phyloP scores from a whole-genome alignment of 2,113 vertebrate species.

The Nannospalax galili region DNA sequence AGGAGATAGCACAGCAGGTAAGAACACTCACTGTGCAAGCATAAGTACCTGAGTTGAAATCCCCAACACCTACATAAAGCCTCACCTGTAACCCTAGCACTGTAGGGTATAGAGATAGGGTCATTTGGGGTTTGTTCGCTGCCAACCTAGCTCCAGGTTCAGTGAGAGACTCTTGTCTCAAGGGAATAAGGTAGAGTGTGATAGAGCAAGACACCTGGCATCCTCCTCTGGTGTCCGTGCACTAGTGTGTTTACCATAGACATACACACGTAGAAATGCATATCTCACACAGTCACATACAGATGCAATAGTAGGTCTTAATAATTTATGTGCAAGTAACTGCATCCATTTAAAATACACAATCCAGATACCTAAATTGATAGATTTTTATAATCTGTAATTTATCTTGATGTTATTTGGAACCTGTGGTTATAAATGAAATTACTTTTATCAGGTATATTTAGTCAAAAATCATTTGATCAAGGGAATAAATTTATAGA shows the following conservation, averaged over 20 bases:
- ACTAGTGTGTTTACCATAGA: neutral
- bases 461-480: neutral
- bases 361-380: neutral
- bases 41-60: neutral
- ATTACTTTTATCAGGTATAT: slow-evolving; percentile 18
- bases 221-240: neutral
- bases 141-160: neutral
- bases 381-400: neutral
- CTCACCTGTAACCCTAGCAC: neutral
- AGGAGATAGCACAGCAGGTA: neutral
- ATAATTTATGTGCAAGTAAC: neutral
- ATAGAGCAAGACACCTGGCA: neutral
- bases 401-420: neutral
- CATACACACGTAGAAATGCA: neutral
- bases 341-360: neutral
- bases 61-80: neutral
- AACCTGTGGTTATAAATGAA: neutral
- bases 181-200: neutral
- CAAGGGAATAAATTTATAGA: neutral
- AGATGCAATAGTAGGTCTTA: neutral
- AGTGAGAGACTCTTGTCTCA: neutral
- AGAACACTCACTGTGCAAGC: too few species aligned
- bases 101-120: too few species aligned
- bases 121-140: too few species aligned
- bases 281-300: too few species aligned